Base-by-base conservation (phyloP, 2,888 invertebrate species). In the Drymonia ruficornis region DNA sequence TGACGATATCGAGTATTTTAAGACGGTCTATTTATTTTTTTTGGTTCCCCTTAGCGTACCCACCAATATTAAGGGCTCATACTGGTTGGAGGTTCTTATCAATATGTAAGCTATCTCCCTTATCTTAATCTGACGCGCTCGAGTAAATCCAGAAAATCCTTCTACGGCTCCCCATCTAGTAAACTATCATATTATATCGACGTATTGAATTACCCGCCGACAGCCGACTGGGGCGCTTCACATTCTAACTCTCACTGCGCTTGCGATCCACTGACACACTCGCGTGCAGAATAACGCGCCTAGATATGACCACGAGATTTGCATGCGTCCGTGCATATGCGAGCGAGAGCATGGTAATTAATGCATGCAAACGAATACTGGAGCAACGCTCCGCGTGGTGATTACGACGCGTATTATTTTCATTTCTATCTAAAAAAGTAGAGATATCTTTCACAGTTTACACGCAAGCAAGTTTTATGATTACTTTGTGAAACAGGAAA, bases 221-320 rank as follows among this genome's bases (percentile, higher is more conserved):
- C 50, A 18, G 46, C 29, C 73, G 74, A 77, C 78, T 83, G n/a
- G 81, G 63, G 55, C 72, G 81, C 67, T 80, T 80, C 80, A 82
- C 79, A 81, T 86, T 80, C 76, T 83, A 85, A 88, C 89, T 90
- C 89, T 90, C 89, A 88, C 89, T 89, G 70, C 67, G 74, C 75
- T 62, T 61, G 73, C 72, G 78, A 53, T 73, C 87, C 79, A 86
- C 86, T 85, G 78, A 85, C 84, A 86, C 74, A 84, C 81, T 85
- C 74, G 63, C 54, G 55, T 63, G 47, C 50, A 34, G 48, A 52
- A 58, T 31, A 31, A 44, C 60, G 36, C 47, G 53, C 63, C 62
- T 65, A 70, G 65, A 59, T 68, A 64, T 58, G 43, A 45, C 47
- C 48, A 16, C 43, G 53, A 65, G 59, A 71, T 70, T 73, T 70